Conservation (phyloP, 2,797 vertebrate genomes). For the Pseudomugil gertrudae region DNA sequence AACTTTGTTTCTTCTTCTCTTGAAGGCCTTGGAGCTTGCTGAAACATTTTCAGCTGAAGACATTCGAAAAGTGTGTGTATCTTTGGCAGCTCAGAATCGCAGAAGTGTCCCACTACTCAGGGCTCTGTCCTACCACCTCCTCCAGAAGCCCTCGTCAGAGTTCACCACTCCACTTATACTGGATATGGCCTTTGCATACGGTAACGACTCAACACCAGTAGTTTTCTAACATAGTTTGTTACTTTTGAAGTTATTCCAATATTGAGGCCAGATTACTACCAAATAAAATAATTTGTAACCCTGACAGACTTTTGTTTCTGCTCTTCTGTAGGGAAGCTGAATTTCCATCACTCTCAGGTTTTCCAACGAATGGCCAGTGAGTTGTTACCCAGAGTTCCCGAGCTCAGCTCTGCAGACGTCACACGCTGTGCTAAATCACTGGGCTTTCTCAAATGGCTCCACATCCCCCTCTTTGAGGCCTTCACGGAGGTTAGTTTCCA, state of each 20-base stretch:
- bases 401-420: constrained; percentile 76
- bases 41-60: constrained; percentile 86
- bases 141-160: constrained; percentile 84
- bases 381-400: constrained; percentile 79
- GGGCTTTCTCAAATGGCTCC: constrained; percentile 89
- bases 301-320: constrained; percentile 9
- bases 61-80: constrained; percentile 79
- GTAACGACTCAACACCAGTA: constrained; percentile 71
- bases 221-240: neutral
- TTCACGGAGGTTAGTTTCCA: constrained; percentile 82
- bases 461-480: constrained; percentile 88
- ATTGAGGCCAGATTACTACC: neutral
- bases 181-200: constrained; percentile 87
- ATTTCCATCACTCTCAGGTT: constrained; percentile 88
- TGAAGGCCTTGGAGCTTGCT: constrained; percentile 89
- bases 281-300: neutral
- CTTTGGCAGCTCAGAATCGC: constrained; percentile 83
- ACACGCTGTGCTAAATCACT: constrained; percentile 86
- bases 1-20: neutral
- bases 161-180: constrained; percentile 81
- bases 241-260: neutral
- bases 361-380: constrained; percentile 86
- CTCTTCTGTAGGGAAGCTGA: constrained; percentile 85
- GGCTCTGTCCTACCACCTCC: constrained; percentile 91
- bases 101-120: constrained; percentile 88